Percentiles rank a stretch among this genome's conserved stretches.
phyloP scores from a whole-genome alignment of 2,888 invertebrate species.

The Cosmia trapezina region DNA sequence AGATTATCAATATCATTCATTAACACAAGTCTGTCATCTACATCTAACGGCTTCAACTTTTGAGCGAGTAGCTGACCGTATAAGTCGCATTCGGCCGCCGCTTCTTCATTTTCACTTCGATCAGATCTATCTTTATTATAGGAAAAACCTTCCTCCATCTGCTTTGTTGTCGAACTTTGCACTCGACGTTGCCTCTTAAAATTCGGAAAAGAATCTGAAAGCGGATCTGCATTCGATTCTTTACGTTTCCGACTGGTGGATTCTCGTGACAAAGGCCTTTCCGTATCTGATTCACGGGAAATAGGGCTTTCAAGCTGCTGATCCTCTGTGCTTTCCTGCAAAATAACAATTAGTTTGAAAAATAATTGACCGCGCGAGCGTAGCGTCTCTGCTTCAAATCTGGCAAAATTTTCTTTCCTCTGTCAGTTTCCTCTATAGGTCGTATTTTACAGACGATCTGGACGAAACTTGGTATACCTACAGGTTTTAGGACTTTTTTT shows the following conservation, averaged over 20 bases:
- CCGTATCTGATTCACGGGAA: conserved; percentile 17
- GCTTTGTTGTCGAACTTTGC: not conserved
- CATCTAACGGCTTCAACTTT: conserved; percentile 41
- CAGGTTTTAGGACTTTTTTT: too few relatives aligned
- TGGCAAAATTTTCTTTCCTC: too few relatives aligned
- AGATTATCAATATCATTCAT: conserved; percentile 58
- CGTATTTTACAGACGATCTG: too few relatives aligned
- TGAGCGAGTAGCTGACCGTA: conserved; percentile 35
- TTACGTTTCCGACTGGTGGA: conserved; percentile 20
- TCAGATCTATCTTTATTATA: not conserved
- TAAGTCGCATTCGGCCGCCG: conserved; percentile 22
- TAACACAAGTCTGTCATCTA: conserved; percentile 41
- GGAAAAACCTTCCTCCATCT: not conserved
- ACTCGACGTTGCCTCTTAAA: not conserved
- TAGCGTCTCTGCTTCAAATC: too few relatives aligned
- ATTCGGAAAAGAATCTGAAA: conserved; percentile 5
- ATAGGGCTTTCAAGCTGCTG: conserved; percentile 1
- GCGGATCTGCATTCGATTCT: conserved; percentile 6
- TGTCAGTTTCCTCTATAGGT: too few relatives aligned
- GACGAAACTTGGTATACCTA: too few relatives aligned
- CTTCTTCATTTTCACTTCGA: conserved; percentile 7
- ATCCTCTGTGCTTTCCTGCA: conserved; percentile 26
- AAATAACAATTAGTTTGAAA: not conserved
- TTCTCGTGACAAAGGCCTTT: conserved; percentile 16
- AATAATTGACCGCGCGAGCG: too few relatives aligned